These are phyloP conservation scores for Laticauda laticaudata DNA, from an alignment of 2,113 vertebrate species.

Conservation along the genomic window DNA sequence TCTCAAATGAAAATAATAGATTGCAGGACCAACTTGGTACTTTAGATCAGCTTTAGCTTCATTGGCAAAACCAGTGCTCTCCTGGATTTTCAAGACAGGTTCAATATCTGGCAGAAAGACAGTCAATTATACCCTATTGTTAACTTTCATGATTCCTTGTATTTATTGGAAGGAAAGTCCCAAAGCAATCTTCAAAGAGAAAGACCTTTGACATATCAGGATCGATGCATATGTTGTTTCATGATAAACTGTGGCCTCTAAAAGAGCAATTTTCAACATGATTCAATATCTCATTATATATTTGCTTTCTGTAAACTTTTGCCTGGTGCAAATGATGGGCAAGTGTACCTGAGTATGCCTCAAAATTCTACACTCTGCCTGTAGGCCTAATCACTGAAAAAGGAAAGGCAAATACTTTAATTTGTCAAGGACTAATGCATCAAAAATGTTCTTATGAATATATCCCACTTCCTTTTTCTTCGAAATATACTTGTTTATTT, in stretches of 20 bases:
- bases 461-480: not conserved
- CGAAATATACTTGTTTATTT: not conserved
- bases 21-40: not conserved
- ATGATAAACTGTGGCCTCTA: too few relatives aligned
- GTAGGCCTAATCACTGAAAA: not conserved
- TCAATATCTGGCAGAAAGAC: not conserved
- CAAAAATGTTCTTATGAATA: not conserved
- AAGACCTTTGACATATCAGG: not conserved
- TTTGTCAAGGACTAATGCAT: too few relatives aligned
- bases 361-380: not conserved
- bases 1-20: not conserved
- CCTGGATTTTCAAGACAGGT: not conserved
- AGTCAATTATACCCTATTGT: not conserved
- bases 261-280: not conserved
- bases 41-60: not conserved
- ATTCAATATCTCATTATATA: not conserved
- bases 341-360: not conserved
- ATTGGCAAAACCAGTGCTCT: not conserved
- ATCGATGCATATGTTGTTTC: not conserved
- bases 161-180: not conserved
- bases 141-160: not conserved
- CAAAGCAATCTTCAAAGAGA: not conserved
- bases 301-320: not conserved
- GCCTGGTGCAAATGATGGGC: not conserved
- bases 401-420: not conserved